A percentile compares a stretch with the other conserved stretches of the same genome.
These are phyloP conservation scores for Zapornia atra DNA, from an alignment of 2,113 vertebrate genomes.

Conservation along the genomic window DNA sequence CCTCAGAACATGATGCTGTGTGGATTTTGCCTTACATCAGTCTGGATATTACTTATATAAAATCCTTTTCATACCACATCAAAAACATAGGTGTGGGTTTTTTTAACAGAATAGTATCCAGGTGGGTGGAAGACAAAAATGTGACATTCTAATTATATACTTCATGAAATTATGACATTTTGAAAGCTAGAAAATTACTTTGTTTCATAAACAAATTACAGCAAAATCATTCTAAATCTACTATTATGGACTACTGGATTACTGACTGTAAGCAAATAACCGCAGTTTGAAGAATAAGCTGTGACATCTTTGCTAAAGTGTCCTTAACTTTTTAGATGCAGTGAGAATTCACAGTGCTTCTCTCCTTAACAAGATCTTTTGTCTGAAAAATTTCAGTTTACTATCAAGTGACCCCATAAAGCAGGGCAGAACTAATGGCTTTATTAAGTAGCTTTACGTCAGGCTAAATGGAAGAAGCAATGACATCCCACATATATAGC, in stretches of 20 bases:
- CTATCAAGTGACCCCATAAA: background rate
- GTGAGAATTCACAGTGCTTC: background rate
- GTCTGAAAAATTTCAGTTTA: background rate
- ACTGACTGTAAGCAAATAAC: slow-evolving; percentile 8
- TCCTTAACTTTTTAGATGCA: background rate
- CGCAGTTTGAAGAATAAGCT: background rate
- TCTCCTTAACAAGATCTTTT: background rate
- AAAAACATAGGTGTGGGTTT: background rate
- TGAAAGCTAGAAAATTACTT: slow-evolving; percentile 34
- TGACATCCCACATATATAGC: background rate
- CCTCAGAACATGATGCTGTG: background rate
- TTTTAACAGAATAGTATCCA: slow-evolving; percentile 6
- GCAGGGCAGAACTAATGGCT: slow-evolving; percentile 25
- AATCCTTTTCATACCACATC: background rate
- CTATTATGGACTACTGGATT: background rate
- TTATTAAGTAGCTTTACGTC: slow-evolving; percentile 42
- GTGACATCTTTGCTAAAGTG: background rate
- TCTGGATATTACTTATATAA: background rate
- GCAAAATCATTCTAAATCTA: background rate
- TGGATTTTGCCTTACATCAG: background rate
- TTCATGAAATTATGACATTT: slow-evolving; percentile 7
- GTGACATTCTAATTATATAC: slow-evolving; percentile 23
- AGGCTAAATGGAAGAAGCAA: slow-evolving; percentile 31
- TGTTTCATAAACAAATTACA: slow-evolving; percentile 58
- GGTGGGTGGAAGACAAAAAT: slow-evolving; percentile 8